Percentiles rank a stretch among this genome's conserved stretches.
Evolutionary conservation across 2,888 invertebrate species (phyloP).

Genomic region (Stenodera caucasica): DNA sequence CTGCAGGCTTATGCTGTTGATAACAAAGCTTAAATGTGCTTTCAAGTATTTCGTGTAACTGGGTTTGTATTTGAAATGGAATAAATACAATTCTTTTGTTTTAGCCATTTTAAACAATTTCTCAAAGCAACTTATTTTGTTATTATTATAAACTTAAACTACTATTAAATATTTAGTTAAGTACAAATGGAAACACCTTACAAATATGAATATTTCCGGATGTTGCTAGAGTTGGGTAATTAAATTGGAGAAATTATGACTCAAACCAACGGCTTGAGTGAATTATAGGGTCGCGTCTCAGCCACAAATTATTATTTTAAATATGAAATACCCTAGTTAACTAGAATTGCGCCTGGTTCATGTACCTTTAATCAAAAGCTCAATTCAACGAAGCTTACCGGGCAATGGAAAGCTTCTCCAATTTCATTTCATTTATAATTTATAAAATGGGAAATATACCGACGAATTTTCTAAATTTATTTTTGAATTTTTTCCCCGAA

Average conservation of each 20-base stretch:
- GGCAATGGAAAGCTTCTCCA: background rate
- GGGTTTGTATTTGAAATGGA: background rate
- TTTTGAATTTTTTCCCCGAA: background rate
- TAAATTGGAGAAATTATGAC: slow-evolving; percentile 9
- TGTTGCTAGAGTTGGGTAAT: background rate
- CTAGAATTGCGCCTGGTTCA: slow-evolving; percentile 3
- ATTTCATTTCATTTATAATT: slow-evolving; percentile 3
- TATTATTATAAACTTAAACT: background rate
- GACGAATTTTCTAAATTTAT: background rate
- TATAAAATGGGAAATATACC: background rate
- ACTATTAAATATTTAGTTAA: background rate
- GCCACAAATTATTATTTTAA: slow-evolving; percentile 8
- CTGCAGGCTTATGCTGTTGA: slow-evolving; percentile 43
- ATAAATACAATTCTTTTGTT: slow-evolving; percentile 3
- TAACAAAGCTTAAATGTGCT: slow-evolving; percentile 43
- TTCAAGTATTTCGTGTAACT: slow-evolving; percentile 38
- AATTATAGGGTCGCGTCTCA: slow-evolving; percentile 1
- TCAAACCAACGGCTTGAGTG: slow-evolving; percentile 9
- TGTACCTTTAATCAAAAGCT: slow-evolving; percentile 6
- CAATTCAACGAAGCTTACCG: background rate
- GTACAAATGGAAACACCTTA: background rate
- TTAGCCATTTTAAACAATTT: background rate
- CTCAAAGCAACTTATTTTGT: background rate
- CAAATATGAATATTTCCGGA: background rate
- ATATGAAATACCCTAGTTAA: slow-evolving; percentile 4